Conservation (phyloP, 2,888 invertebrate genomes). For the Ethmia dodecea region DNA sequence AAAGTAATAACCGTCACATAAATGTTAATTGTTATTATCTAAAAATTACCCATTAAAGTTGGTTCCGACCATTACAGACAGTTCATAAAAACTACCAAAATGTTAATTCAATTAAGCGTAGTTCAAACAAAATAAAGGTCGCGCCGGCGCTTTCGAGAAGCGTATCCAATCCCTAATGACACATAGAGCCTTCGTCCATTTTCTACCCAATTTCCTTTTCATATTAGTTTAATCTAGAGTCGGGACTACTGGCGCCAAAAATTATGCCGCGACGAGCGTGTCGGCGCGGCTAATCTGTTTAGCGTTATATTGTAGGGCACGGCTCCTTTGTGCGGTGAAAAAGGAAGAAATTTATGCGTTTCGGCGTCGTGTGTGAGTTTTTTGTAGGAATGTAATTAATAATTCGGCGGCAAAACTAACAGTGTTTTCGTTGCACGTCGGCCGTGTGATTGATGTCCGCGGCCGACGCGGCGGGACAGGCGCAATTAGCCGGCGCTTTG, state of each 20-base stretch:
- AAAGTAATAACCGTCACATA: constrained; percentile 54
- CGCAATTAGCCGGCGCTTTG: constrained; percentile 43
- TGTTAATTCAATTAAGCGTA: constrained; percentile 73
- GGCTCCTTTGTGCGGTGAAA: constrained; percentile 73
- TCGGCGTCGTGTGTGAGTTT: constrained; percentile 73
- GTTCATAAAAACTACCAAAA: constrained; percentile 67
- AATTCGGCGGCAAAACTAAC: constrained; percentile 79
- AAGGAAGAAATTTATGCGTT: constrained; percentile 77
- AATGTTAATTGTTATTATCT: constrained; percentile 65
- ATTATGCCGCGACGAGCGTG: constrained; percentile 72
- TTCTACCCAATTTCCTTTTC: constrained; percentile 78
- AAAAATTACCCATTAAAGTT: constrained; percentile 58
- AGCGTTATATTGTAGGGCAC: constrained; percentile 66
- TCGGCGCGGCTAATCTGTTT: constrained; percentile 73
- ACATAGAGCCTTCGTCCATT: constrained; percentile 71
- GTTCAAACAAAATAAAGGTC: constrained; percentile 68
- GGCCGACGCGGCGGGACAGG: constrained; percentile 28
- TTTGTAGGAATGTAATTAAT: constrained; percentile 77
- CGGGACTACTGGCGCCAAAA: constrained; percentile 77
- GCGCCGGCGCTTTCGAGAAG: constrained; percentile 48
- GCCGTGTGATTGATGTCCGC: constrained; percentile 45
- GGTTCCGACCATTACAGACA: constrained; percentile 62
- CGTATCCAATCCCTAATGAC: constrained; percentile 74
- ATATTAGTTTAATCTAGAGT: constrained; percentile 77
- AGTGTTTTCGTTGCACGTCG: constrained; percentile 70